Evolutionary conservation across 2,113 vertebrate species (phyloP).

Genomic region (Peromyscus maniculatus): DNA sequence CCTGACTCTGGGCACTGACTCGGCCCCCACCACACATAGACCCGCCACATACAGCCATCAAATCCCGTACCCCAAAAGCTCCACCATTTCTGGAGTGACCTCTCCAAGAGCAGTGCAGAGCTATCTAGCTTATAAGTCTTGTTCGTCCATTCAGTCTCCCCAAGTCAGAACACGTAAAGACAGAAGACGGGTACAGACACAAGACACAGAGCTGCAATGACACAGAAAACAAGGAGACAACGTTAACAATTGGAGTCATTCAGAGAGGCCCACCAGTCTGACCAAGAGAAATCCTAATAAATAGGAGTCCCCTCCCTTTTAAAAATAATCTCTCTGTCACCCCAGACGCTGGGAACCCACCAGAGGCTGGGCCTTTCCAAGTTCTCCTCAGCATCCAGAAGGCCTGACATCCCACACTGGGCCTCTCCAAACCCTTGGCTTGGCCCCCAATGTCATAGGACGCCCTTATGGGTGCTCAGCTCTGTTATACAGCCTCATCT

Average conservation of each 20-base stretch:
- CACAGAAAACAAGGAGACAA: neutral
- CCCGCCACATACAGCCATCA: slow-evolving; percentile 78
- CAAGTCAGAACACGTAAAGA: neutral
- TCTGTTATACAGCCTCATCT: no score
- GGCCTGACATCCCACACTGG: neutral
- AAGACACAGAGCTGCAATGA: neutral
- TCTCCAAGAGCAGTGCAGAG: slow-evolving; percentile 56
- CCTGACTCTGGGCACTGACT: slow-evolving; percentile 81
- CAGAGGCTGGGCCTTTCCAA: no score
- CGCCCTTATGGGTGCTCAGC: no score
- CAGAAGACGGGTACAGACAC: neutral
- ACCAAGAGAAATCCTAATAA: neutral
- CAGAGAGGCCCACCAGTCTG: neutral
- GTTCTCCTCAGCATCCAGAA: neutral
- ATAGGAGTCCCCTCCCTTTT: neutral
- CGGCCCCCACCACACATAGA: slow-evolving; percentile 84
- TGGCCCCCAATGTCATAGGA: neutral
- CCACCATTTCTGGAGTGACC: slow-evolving; percentile 81
- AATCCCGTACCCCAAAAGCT: neutral
- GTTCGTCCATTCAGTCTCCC: neutral
- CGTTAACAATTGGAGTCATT: neutral
- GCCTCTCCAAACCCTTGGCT: neutral
- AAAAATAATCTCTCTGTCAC: neutral
- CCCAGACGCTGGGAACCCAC: no score
- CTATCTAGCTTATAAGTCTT: neutral